A percentile compares a stretch with the other conserved stretches of the same genome.
These are phyloP conservation scores for Actinopyga echinites DNA, from an alignment of 53 echinoderm and acorn worm genomes.

Conservation along the genomic window DNA sequence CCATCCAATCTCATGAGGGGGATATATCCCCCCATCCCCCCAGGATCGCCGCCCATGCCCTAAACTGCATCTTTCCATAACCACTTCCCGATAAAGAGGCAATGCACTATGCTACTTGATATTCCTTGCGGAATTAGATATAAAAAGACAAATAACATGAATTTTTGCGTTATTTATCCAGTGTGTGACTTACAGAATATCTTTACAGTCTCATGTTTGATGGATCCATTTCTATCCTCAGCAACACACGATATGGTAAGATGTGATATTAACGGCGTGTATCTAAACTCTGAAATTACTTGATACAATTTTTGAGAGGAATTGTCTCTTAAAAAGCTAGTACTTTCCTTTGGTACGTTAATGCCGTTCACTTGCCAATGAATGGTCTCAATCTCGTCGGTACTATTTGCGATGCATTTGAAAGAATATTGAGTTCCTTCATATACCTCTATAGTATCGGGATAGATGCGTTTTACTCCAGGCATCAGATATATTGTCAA, in stretches of 20 bases:
- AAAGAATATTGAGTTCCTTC: background rate
- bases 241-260: background rate
- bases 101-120: too few species aligned
- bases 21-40: too few species aligned
- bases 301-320: background rate
- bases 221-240: background rate
- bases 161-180: too few species aligned
- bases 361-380: background rate
- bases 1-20: too few species aligned
- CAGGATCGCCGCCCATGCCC: too few species aligned
- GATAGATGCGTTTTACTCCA: background rate
- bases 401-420: conserved; percentile 9
- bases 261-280: background rate
- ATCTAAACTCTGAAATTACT: background rate
- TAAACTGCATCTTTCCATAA: too few species aligned
- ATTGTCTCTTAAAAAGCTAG: background rate
- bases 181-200: background rate
- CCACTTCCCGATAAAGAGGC: too few species aligned
- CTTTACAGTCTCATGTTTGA: background rate
- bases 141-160: too few species aligned
- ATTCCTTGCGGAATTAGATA: too few species aligned
- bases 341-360: background rate
- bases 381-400: background rate
- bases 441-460: conserved; percentile 2
- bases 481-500: conserved; percentile 4